Percentiles rank a stretch among this genome's conserved stretches.
Conservation (phyloP, 2,888 invertebrate species). For the Apamea monoglypha region DNA sequence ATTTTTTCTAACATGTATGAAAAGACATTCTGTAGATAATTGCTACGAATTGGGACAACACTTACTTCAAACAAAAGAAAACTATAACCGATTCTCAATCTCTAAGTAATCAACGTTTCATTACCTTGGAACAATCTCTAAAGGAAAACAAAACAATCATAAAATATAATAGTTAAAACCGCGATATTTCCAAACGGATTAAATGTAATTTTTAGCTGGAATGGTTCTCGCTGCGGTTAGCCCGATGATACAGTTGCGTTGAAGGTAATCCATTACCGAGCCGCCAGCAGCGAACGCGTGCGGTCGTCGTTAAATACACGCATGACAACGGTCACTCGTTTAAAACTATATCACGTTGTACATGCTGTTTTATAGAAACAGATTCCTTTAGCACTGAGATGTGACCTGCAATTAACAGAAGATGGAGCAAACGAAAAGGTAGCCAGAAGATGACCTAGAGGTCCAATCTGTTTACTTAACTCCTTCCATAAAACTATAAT, state of each 20-base stretch:
- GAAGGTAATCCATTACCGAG: slow-evolving; percentile 74
- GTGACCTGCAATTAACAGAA: not conserved
- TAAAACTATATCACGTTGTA: slow-evolving; percentile 48
- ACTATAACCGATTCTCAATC: not conserved
- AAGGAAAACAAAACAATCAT: not conserved
- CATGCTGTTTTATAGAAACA: slow-evolving; percentile 8
- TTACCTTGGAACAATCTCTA: not conserved
- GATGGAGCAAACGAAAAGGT: not conserved
- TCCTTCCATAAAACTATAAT: slow-evolving; percentile 77
- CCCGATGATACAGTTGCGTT: slow-evolving; percentile 74
- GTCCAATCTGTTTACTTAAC: slow-evolving; percentile 63
- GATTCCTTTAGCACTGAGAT: not conserved
- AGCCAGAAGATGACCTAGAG: slow-evolving; percentile 30
- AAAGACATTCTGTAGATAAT: not conserved
- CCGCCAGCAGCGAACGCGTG: slow-evolving; percentile 64
- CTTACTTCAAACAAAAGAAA: not conserved
- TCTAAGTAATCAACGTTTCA: not conserved
- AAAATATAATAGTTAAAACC: slow-evolving; percentile 25
- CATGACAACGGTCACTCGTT: slow-evolving; percentile 57
- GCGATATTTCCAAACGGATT: slow-evolving; percentile 41
- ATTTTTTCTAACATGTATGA: not conserved
- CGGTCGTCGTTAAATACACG: slow-evolving; percentile 62
- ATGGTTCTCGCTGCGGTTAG: slow-evolving; percentile 71
- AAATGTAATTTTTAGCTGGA: slow-evolving; percentile 73
- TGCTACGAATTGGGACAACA: not conserved